Conservation (phyloP, 2,888 invertebrate genomes). For the Zeuzera pyrina region DNA sequence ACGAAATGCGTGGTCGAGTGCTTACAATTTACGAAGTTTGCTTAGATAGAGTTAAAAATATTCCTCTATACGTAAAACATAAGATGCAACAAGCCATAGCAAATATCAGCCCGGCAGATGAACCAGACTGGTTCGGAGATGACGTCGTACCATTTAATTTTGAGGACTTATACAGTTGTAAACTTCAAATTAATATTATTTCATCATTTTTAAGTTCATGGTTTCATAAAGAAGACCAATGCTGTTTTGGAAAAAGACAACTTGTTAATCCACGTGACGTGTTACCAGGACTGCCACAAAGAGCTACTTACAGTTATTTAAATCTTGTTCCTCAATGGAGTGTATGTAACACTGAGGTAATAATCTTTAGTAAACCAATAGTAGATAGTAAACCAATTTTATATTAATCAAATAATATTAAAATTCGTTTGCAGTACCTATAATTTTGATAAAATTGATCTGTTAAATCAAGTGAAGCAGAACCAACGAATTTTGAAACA, state of each 20-base stretch:
- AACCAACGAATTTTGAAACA: too few species aligned
- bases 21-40: conserved; percentile 33
- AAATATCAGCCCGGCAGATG: conserved; percentile 11
- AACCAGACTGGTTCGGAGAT: conserved; percentile 20
- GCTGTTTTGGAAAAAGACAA: conserved; percentile 35
- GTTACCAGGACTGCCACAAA: conserved; percentile 29
- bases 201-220: conserved; percentile 12
- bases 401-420: too few species aligned
- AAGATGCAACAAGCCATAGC: conserved; percentile 17
- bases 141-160: conserved; percentile 20
- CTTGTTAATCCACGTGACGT: conserved; percentile 36
- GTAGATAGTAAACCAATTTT: too few species aligned
- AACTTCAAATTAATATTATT: conserved; percentile 20
- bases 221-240: conserved; percentile 21
- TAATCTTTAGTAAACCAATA: too few species aligned
- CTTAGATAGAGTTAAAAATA: conserved; percentile 20
- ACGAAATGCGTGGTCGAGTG: conserved; percentile 12
- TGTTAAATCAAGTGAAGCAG: too few species aligned
- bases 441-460: too few species aligned
- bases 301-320: conserved; percentile 28
- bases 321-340: conserved; percentile 47
- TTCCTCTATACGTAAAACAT: conserved; percentile 28
- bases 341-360: conserved; percentile 30
- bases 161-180: conserved; percentile 27
- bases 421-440: too few species aligned